Conservation (phyloP, 2,797 vertebrate species). For the Sarcoramphus papa region DNA sequence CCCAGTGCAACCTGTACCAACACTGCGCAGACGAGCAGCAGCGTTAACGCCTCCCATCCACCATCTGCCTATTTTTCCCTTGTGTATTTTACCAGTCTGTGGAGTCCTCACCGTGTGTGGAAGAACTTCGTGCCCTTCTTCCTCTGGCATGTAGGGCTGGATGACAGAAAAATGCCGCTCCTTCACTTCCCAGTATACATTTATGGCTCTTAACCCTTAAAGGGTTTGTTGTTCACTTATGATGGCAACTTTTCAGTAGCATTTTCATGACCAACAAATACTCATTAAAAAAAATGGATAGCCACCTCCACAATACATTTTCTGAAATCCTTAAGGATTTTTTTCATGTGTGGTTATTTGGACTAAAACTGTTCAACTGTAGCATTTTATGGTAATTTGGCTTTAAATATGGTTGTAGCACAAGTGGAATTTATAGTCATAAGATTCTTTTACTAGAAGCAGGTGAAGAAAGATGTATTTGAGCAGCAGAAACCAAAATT, state of each 20-base stretch:
- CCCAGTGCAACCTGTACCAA: rapidly evolving
- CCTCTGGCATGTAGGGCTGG: background rate
- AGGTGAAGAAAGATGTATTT: background rate
- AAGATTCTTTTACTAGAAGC: background rate
- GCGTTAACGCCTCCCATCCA: background rate
- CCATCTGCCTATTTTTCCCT: background rate
- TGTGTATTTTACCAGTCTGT: background rate
- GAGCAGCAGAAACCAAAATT: background rate
- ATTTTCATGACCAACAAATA: background rate
- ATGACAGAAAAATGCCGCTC: background rate
- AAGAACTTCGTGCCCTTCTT: background rate
- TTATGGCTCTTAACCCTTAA: background rate
- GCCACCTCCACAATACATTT: background rate
- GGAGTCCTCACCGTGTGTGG: background rate
- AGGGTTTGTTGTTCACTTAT: background rate
- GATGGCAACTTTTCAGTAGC: background rate
- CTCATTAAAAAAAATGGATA: background rate
- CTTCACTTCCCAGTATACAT: background rate
- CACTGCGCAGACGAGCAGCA: rapidly evolving
- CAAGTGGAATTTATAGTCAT: background rate
- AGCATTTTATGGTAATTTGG: background rate
- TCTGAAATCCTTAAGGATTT: background rate
- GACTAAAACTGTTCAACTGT: background rate
- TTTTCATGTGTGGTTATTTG: background rate
- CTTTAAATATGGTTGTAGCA: background rate